Evolutionary conservation across 2,797 vertebrate genomes (phyloP).

Genomic region (Galago senegalensis): DNA sequence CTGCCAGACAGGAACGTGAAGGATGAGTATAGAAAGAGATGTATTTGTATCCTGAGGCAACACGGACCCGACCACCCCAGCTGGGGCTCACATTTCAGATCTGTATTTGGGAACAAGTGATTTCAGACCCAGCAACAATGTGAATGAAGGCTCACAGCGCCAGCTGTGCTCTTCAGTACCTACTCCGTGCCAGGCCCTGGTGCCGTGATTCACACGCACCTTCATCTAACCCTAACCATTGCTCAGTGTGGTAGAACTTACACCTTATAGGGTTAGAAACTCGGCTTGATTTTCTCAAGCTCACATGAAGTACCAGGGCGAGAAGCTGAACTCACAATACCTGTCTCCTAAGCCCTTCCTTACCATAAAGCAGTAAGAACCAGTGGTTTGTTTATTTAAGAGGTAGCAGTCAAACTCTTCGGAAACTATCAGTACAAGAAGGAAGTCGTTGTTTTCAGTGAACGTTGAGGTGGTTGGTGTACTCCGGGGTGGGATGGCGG

Average conservation of each 20-base stretch:
- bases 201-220: background rate
- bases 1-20: background rate
- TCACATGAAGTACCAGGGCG: background rate
- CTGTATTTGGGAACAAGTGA: background rate
- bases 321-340: constrained; percentile 16
- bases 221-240: background rate
- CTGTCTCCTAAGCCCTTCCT: background rate
- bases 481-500: background rate
- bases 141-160: background rate
- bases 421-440: background rate
- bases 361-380: background rate
- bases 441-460: background rate
- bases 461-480: no score
- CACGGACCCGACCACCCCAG: background rate
- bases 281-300: background rate
- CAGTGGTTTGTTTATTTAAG: background rate
- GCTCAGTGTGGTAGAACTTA: background rate
- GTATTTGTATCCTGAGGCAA: background rate
- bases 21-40: background rate
- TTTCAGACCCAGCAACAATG: background rate
- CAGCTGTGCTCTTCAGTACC: background rate
- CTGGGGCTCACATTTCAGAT: background rate
- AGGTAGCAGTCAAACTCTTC: background rate
- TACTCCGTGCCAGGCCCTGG: background rate
- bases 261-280: constrained; percentile 14